These are phyloP conservation scores for Ceuthmochares aereus DNA, from an alignment of 2,113 vertebrate species.

Conservation along the genomic window DNA sequence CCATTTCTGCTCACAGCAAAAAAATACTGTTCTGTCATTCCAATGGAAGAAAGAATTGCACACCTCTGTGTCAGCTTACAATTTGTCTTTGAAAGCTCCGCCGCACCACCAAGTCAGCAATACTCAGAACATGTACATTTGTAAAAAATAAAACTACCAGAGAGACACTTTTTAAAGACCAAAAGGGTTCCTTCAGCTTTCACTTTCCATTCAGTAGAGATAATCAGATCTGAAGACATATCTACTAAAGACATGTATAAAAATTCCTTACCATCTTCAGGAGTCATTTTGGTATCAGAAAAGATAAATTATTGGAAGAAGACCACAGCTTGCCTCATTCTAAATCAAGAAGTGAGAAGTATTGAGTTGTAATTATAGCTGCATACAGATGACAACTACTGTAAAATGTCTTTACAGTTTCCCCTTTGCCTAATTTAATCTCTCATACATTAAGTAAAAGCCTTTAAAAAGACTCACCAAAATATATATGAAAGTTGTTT, in stretches of 20 bases:
- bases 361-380: neutral
- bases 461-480: neutral
- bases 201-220: neutral
- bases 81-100: neutral
- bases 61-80: neutral
- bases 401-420: neutral
- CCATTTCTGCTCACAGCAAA: neutral
- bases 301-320: neutral
- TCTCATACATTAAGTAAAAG: neutral
- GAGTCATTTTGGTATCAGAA: neutral
- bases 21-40: neutral
- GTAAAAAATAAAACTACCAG: neutral
- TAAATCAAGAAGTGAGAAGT: neutral
- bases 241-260: neutral
- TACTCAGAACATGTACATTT: accelerated
- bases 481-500: neutral
- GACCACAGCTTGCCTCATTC: neutral
- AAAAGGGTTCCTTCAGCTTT: neutral
- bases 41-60: neutral
- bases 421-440: neutral
- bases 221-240: neutral
- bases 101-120: neutral
- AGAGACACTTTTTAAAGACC: neutral
- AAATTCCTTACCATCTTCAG: neutral
- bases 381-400: neutral